These are phyloP conservation scores for Carollia perspicillata DNA, from an alignment of 2,113 vertebrate species.

Conservation along the genomic window DNA sequence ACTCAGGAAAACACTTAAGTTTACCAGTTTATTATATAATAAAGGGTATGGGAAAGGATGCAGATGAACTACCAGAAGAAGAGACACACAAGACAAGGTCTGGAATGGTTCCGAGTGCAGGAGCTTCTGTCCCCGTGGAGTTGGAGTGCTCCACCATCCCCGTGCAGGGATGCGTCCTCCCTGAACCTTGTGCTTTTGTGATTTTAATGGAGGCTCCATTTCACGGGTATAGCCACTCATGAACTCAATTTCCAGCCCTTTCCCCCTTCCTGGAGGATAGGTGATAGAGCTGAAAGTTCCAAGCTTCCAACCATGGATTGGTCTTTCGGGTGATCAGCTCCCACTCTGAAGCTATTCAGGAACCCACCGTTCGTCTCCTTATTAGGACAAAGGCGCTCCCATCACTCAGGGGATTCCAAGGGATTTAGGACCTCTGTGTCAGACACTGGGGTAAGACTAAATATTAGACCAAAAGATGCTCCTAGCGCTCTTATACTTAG, in stretches of 20 bases:
- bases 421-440: not conserved
- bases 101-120: not conserved
- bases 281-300: not conserved
- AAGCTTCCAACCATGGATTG: not conserved
- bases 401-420: not conserved
- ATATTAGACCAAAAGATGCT: not conserved
- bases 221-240: not conserved
- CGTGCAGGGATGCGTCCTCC: not conserved
- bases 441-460: not conserved
- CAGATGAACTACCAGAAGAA: not conserved
- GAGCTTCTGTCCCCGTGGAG: not conserved
- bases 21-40: not conserved
- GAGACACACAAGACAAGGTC: not conserved
- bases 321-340: not conserved
- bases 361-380: not conserved
- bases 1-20: not conserved
- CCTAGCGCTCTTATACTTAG: not conserved
- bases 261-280: not conserved
- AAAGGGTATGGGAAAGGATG: not conserved
- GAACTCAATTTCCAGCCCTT: not conserved
- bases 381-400: not conserved
- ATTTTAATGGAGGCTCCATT: not conserved
- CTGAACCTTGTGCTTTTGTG: not conserved
- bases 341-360: not conserved
- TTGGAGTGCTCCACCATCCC: not conserved